Conservation (phyloP, 2,113 vertebrate species). For the Alectura lathami region DNA sequence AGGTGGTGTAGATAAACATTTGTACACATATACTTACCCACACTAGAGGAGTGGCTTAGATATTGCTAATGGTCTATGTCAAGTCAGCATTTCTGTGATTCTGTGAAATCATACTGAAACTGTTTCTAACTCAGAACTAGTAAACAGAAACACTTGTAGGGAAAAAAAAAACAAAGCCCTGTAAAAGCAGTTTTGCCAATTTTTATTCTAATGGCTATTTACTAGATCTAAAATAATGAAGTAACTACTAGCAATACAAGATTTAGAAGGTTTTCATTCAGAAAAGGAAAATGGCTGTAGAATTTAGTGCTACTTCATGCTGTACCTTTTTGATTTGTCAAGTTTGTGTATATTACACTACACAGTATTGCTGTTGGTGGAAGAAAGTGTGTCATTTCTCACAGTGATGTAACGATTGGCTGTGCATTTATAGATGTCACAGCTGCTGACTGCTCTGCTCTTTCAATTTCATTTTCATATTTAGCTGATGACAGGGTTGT, state of each 20-base stretch:
- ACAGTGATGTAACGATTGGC: background rate
- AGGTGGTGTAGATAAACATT: background rate
- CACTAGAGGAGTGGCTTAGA: background rate
- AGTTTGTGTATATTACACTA: background rate
- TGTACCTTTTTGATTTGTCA: background rate
- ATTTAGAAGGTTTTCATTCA: background rate
- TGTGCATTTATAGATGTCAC: background rate
- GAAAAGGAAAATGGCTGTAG: background rate
- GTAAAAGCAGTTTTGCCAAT: background rate
- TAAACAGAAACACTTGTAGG: background rate
- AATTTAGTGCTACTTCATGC: background rate
- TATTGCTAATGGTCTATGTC: background rate
- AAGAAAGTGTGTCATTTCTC: background rate
- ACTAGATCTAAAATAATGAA: background rate
- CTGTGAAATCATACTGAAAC: background rate
- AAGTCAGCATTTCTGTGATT: background rate
- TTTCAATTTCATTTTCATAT: slow-evolving; percentile 39
- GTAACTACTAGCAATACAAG: background rate
- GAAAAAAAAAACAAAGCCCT: background rate
- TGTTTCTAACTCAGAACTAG: background rate
- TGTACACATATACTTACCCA: background rate
- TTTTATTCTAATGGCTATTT: background rate
- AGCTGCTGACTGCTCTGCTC: background rate
- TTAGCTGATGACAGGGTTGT: background rate
- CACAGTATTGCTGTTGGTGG: background rate